Base-by-base conservation (phyloP, 2,797 vertebrate genomes). In the Danio kyathit region DNA sequence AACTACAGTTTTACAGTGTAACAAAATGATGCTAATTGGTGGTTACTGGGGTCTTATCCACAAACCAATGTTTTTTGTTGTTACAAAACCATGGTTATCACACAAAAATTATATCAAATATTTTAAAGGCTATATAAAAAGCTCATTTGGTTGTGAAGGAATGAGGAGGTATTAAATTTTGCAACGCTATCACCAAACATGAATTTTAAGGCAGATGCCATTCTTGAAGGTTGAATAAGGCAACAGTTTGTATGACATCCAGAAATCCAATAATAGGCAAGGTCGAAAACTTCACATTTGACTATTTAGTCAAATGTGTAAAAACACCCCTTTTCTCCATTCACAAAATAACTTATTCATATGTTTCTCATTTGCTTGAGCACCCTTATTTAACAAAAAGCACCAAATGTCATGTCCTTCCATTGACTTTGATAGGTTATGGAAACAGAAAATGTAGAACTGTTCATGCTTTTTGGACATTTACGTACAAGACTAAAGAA, bases 281-380 rank as follows among this genome's bases (percentile, higher is more conserved):
- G 40, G 38, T 6, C 0, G 1, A 3, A 10, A 17, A 60, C 29
- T 14, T 5, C 0, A 13, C 29, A 29, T 29, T 29, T 29, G 14
- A 60, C 59, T 60, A 1, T 14, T 61, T 4, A 0, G 12, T 29
- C 3, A 38, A 12, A 38, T 14, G 5, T 38, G 8, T 16, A 40
- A 17, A 73, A 2, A 21, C 41, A 21, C 41, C 1, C 29, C 1
- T 17, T 57, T 2, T 4, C 40, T n/a, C 3, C 14, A 56, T 76
- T 76, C 41, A 17, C 49, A 76, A 72, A 76, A 66, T 17, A 16
- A 11, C 13, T 1, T 73, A 51, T 41, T 75, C 29, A 63, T 69
- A 38, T 54, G n/a, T 54, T 54, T 41, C 4, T 49, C 21, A 41
- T 41, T 13, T 12, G 41, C 16, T 19, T 46, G 5, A 12, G 13